A percentile compares a stretch with the other conserved stretches of the same genome.
phyloP scores from a whole-genome alignment of 1,140 invertebrate genomes.

The Trialeurodes vaporariorum region DNA sequence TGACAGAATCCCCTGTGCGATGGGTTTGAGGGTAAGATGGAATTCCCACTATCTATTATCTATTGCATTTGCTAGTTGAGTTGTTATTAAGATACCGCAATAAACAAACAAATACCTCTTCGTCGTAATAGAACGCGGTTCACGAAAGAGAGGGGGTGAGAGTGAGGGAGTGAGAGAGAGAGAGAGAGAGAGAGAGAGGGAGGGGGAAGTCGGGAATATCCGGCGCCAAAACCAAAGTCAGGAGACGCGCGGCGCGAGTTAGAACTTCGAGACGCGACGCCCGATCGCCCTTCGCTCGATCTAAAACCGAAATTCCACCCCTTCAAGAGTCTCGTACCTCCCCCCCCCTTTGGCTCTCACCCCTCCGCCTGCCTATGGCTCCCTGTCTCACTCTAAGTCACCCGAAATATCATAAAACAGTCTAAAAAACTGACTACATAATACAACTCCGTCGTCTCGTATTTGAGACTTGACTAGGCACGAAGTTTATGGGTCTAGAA shows the following conservation, averaged over 20 bases:
- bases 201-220: neutral
- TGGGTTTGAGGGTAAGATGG: too few species aligned
- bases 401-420: neutral
- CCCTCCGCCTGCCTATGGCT: too few species aligned
- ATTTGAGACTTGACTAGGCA: neutral
- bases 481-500: neutral
- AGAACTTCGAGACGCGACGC: neutral
- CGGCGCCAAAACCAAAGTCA: neutral
- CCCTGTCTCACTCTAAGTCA: neutral
- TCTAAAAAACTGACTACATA: neutral
- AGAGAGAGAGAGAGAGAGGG: neutral
- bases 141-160: neutral
- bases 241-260: neutral
- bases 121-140: too few species aligned
- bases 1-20: too few species aligned
- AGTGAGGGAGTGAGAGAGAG: neutral
- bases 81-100: neutral
- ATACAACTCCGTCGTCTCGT: neutral
- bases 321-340: too few species aligned
- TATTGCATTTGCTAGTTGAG: neutral
- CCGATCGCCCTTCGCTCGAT: neutral
- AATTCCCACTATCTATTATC: neutral
- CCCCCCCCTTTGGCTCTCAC: too few species aligned
- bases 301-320: too few species aligned
- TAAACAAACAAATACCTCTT: slow-evolving; percentile 1